phyloP scores from a whole-genome alignment of 2,113 vertebrate species.

The Hiodon tergisus region DNA sequence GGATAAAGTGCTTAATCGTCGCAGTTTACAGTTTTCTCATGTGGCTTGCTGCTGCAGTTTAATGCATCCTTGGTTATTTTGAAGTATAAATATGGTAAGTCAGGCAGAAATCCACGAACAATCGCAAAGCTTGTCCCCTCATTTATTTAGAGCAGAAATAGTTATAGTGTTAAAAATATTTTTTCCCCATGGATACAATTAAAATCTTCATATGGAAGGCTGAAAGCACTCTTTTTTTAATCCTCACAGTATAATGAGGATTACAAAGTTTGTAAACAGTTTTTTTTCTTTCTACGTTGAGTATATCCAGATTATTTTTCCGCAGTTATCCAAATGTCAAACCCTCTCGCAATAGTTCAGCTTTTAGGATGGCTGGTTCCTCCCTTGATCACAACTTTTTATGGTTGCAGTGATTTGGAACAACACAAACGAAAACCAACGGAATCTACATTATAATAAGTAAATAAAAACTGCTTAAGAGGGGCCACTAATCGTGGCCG shows the following conservation, averaged over 20 bases:
- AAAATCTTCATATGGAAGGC: neutral
- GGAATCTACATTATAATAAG: too few species aligned
- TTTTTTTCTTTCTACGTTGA: neutral
- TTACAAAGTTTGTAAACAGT: neutral
- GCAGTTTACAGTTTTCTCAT: constrained; percentile 21
- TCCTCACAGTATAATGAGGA: constrained; percentile 1
- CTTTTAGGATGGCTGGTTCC: neutral
- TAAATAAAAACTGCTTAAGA: too few species aligned
- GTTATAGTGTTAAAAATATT: neutral
- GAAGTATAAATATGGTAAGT: constrained; percentile 7
- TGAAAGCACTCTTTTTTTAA: neutral
- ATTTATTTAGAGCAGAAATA: neutral
- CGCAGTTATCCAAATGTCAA: neutral
- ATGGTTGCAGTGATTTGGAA: too few species aligned
- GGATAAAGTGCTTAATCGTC: constrained; percentile 9
- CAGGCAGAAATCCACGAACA: constrained; percentile 3
- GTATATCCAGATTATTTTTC: constrained; percentile 1
- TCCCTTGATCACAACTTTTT: too few species aligned
- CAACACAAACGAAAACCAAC: too few species aligned
- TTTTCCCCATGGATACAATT: constrained; percentile 17
- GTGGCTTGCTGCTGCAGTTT: constrained; percentile 12
- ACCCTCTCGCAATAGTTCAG: neutral
- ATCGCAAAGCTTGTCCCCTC: neutral
- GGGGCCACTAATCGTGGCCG: too few species aligned
- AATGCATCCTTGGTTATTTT: constrained; percentile 14